Evolutionary conservation across 2,797 vertebrate species (phyloP).

Genomic region (Columba guinea): DNA sequence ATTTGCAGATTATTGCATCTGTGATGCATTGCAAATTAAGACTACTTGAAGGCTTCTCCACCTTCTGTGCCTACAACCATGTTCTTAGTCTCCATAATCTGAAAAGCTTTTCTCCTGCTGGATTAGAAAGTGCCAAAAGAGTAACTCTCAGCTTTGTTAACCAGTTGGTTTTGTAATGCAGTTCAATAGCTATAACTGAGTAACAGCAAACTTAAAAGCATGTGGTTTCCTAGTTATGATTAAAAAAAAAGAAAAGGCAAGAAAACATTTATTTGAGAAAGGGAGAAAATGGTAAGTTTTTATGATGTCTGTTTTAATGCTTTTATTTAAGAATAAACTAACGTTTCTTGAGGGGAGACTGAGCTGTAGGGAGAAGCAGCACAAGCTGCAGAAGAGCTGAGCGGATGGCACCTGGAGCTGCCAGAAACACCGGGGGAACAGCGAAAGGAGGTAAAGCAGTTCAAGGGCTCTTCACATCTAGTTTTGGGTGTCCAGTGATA

Average conservation of each 20-base stretch:
- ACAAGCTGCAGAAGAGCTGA: neutral
- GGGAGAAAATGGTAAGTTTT: neutral
- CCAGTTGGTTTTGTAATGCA: neutral
- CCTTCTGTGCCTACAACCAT: neutral
- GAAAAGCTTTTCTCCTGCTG: neutral
- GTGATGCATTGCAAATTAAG: slow-evolving; percentile 6
- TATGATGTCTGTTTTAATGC: neutral
- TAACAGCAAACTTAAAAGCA: neutral
- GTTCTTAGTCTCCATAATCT: neutral
- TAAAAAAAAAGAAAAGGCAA: neutral
- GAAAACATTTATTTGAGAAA: neutral
- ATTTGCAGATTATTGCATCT: neutral
- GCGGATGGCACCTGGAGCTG: neutral
- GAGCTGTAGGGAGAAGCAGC: neutral
- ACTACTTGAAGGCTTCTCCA: neutral
- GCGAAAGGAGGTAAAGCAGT: neutral
- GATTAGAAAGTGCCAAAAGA: neutral
- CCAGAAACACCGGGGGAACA: neutral
- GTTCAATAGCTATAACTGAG: neutral
- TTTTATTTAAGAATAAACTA: neutral
- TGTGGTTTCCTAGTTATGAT: neutral
- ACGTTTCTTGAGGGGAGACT: neutral
- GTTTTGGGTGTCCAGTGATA: neutral
- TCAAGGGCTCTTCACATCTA: neutral
- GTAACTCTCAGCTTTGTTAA: neutral